phyloP scores from a whole-genome alignment of 1,140 invertebrate genomes.

The Dendrolimus punctatus region DNA sequence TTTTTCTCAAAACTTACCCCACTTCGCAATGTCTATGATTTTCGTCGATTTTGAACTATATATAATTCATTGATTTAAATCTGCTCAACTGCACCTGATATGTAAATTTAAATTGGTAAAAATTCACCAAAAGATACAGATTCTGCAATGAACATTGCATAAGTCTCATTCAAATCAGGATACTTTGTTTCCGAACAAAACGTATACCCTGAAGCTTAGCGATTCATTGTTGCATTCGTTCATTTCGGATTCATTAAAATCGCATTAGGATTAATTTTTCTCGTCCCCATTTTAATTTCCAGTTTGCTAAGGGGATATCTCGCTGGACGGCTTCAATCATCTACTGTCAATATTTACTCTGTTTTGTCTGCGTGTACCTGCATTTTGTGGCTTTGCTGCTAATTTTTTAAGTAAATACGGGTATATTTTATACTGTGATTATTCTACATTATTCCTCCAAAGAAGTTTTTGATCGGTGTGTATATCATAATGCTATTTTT shows the following conservation, averaged over 20 bases:
- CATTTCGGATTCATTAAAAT: slow-evolving; percentile 70
- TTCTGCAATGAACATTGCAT: not conserved
- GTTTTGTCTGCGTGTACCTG: slow-evolving; percentile 47
- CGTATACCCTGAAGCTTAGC: slow-evolving; percentile 49
- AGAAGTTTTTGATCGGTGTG: too few relatives aligned
- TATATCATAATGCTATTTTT: too few relatives aligned
- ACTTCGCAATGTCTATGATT: too few relatives aligned
- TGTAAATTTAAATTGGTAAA: too few relatives aligned
- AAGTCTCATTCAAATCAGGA: not conserved
- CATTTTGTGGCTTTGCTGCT: slow-evolving; percentile 34
- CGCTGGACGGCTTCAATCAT: slow-evolving; percentile 61
- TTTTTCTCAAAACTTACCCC: too few relatives aligned
- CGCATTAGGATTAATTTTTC: slow-evolving; percentile 71
- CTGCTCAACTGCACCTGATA: too few relatives aligned
- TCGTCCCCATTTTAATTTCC: slow-evolving; percentile 67
- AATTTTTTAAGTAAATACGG: too few relatives aligned
- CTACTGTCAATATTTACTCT: slow-evolving; percentile 64
- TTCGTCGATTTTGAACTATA: too few relatives aligned
- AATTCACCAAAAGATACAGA: too few relatives aligned
- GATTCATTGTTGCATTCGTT: slow-evolving; percentile 67
- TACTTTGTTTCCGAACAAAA: slow-evolving; percentile 20
- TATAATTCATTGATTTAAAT: too few relatives aligned
- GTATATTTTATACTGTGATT: too few relatives aligned
- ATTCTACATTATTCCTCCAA: too few relatives aligned
- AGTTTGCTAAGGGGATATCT: slow-evolving; percentile 62